A percentile compares a stretch with the other conserved stretches of the same genome.
Conservation (phyloP, 2,888 invertebrate genomes). For the Ellobium chinense region DNA sequence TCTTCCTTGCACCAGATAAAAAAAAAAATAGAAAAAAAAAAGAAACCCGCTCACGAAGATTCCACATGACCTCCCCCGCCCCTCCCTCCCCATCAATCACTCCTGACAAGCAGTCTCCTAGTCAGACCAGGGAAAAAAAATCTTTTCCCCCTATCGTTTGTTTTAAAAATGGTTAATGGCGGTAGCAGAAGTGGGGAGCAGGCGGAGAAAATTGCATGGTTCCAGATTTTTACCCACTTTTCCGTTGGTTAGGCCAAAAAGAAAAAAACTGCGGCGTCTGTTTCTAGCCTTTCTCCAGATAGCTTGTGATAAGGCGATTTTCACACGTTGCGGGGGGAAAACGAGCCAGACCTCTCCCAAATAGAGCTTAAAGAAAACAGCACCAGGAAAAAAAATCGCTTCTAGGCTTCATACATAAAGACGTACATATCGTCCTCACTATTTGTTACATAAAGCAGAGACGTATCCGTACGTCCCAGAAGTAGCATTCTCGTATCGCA, state of each 20-base stretch:
- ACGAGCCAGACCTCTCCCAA: not conserved
- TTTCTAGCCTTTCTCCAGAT: not conserved
- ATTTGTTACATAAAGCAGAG: too few species aligned
- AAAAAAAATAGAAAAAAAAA: too few species aligned
- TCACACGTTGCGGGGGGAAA: not conserved
- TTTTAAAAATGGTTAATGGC: not conserved
- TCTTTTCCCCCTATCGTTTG: not conserved
- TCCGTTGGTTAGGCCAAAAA: too few species aligned
- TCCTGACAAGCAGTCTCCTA: not conserved
- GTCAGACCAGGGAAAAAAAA: not conserved
- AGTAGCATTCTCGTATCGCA: too few species aligned
- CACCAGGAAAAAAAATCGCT: too few species aligned
- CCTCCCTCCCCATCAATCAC: constrained; percentile 14
- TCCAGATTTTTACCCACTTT: not conserved
- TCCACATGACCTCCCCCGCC: not conserved
- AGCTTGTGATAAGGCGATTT: not conserved
- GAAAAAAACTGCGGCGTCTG: not conserved
- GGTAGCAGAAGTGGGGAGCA: not conserved
- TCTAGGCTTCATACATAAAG: too few species aligned
- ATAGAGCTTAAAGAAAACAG: too few species aligned
- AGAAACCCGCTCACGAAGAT: too few species aligned
- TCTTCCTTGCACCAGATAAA: too few species aligned
- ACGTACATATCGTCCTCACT: too few species aligned
- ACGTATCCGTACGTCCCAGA: too few species aligned
- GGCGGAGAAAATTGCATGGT: not conserved